Percentiles rank a stretch among this genome's conserved stretches.
Evolutionary conservation across 2,113 vertebrate species (phyloP).

Genomic region (Scomber scombrus): DNA sequence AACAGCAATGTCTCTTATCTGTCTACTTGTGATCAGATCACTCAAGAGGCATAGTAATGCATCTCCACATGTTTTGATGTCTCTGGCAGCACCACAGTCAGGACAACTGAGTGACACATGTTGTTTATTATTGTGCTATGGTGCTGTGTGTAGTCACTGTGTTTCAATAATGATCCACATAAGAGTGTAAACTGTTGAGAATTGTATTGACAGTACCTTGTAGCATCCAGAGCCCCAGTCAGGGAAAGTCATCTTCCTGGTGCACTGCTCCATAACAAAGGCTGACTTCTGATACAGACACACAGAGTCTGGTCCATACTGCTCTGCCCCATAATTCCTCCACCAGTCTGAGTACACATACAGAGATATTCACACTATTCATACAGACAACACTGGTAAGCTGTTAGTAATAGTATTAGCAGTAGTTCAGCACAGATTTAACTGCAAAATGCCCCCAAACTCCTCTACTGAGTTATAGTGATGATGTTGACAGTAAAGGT

Average conservation of each 20-base stretch:
- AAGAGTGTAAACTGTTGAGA: background rate
- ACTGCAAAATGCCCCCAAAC: too few species aligned
- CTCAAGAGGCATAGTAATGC: too few species aligned
- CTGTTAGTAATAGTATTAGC: background rate
- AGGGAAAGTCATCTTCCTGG: slow-evolving; percentile 91
- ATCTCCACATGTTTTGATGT: too few species aligned
- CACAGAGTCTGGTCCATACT: slow-evolving; percentile 92
- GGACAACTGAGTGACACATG: too few species aligned
- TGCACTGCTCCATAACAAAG: slow-evolving; percentile 96
- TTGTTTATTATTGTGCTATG: too few species aligned
- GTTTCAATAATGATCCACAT: background rate
- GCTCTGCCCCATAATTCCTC: slow-evolving; percentile 96
- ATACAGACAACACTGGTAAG: background rate
- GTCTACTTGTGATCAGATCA: too few species aligned
- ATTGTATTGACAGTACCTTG: slow-evolving; percentile 81
- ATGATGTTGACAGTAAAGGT: too few species aligned
- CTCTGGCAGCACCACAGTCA: too few species aligned
- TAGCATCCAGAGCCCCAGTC: slow-evolving; percentile 99
- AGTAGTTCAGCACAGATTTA: background rate
- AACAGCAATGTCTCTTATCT: too few species aligned
- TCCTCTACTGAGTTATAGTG: too few species aligned
- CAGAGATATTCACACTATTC: background rate
- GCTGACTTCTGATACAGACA: slow-evolving; percentile 95
- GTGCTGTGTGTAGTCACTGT: too few species aligned
- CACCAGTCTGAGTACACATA: slow-evolving; percentile 85